Percentiles rank a stretch among this genome's conserved stretches.
Conservation (phyloP, 2,888 invertebrate species). For the Muschampia plurimacula region DNA sequence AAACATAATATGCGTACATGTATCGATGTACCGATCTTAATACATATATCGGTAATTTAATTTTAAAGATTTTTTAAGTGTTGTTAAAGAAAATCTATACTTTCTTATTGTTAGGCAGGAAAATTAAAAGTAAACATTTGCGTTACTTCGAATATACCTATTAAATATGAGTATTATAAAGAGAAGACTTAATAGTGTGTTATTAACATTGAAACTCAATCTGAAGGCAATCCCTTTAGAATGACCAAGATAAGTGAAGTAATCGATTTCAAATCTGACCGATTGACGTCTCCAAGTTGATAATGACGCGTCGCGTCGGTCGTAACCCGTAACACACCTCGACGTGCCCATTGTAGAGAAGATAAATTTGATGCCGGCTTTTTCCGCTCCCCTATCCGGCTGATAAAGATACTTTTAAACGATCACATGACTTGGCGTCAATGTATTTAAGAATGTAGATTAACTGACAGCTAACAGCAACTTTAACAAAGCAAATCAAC, state of each 20-base stretch:
- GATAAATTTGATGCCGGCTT: constrained; percentile 23
- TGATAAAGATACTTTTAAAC: constrained; percentile 27
- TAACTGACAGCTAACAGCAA: too few relatives aligned
- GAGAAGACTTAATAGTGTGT: not conserved
- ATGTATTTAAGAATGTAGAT: too few relatives aligned
- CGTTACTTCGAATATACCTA: too few relatives aligned
- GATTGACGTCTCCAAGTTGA: not conserved
- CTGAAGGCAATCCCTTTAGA: not conserved
- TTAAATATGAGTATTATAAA: too few relatives aligned
- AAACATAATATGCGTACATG: too few relatives aligned
- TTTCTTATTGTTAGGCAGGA: too few relatives aligned
- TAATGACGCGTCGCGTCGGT: not conserved
- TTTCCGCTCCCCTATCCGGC: constrained; percentile 5
- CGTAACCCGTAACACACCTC: not conserved
- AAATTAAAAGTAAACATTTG: too few relatives aligned
- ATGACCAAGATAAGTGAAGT: not conserved
- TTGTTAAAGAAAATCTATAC: too few relatives aligned
- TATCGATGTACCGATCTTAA: too few relatives aligned
- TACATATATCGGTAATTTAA: too few relatives aligned
- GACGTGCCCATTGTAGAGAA: constrained; percentile 10
- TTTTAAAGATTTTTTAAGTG: too few relatives aligned
- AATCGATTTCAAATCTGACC: constrained; percentile 22
- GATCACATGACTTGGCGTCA: not conserved
- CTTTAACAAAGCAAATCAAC: too few relatives aligned
- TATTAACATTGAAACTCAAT: constrained; percentile 5